A percentile compares a stretch with the other conserved stretches of the same genome.
phyloP scores from a whole-genome alignment of 2,888 invertebrate species.

The Megaustenia siamemsis region DNA sequence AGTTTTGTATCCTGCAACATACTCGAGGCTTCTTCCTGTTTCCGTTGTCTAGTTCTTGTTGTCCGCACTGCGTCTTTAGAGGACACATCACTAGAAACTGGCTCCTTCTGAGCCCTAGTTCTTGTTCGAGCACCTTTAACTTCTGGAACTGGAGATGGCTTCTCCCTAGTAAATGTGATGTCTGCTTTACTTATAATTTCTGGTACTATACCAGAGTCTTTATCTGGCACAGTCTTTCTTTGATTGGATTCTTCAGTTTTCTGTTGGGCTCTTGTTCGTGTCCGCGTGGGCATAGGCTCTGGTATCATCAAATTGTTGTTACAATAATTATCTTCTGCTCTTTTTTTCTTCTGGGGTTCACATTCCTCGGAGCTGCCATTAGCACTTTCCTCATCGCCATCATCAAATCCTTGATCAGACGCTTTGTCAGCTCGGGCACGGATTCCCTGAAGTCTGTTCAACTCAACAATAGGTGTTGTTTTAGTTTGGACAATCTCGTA shows the following conservation, averaged over 20 bases:
- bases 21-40: background rate
- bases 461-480: slow-evolving; percentile 29
- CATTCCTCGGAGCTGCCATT: background rate
- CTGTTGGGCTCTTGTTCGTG: background rate
- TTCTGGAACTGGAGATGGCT: background rate
- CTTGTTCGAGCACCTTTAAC: slow-evolving; percentile 27
- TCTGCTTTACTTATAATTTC: background rate
- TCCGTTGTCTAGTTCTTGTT: slow-evolving; percentile 15
- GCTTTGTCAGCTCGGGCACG: background rate
- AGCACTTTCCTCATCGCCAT: slow-evolving; percentile 7
- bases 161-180: slow-evolving; percentile 29
- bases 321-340: background rate
- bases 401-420: slow-evolving; percentile 29
- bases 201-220: slow-evolving; percentile 17
- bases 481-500: slow-evolving; percentile 38
- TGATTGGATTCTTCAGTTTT: background rate
- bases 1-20: background rate
- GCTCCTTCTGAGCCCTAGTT: slow-evolving; percentile 34
- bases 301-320: background rate
- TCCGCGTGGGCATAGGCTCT: background rate
- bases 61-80: background rate
- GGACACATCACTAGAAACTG: background rate
- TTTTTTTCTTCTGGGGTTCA: background rate
- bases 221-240: background rate
- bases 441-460: background rate